Evolutionary conservation across 2,113 vertebrate species (phyloP).

Genomic region (Phalacrocorax pelagicus): DNA sequence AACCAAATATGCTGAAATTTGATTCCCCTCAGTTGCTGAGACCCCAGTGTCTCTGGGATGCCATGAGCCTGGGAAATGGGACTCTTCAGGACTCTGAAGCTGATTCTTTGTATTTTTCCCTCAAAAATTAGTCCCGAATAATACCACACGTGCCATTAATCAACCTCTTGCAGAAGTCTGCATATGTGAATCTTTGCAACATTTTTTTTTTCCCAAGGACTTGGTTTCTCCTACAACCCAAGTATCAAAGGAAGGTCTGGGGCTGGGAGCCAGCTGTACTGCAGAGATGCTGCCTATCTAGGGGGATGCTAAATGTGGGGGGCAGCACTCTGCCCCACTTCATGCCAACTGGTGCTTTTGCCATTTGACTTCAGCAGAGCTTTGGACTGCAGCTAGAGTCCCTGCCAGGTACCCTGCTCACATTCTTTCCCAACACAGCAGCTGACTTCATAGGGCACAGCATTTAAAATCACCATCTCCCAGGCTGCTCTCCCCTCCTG

Average conservation of each 20-base stretch:
- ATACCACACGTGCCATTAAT: background rate
- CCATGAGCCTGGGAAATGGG: background rate
- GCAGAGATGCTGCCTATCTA: background rate
- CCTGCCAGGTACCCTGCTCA: background rate
- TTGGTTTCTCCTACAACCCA: background rate
- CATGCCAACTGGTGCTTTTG: background rate
- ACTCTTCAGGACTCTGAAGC: background rate
- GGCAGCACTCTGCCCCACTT: background rate
- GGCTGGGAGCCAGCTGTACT: background rate
- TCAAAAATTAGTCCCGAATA: background rate
- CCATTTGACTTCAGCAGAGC: background rate
- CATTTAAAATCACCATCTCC: background rate
- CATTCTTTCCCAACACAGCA: background rate
- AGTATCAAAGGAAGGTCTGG: background rate
- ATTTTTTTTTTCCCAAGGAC: too few relatives aligned
- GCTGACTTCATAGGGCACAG: background rate
- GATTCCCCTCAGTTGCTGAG: background rate
- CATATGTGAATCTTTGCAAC: background rate
- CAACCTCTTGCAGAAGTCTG: background rate
- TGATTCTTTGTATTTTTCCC: background rate
- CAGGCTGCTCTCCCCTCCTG: background rate
- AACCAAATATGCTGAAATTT: fast-evolving
- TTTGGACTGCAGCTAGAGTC: background rate
- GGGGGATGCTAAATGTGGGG: background rate
- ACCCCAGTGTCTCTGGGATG: background rate